Percentiles rank a stretch among this genome's conserved stretches.
Conservation (phyloP, 92 coral and sea anemone species). For the Phenganax subtilis region DNA sequence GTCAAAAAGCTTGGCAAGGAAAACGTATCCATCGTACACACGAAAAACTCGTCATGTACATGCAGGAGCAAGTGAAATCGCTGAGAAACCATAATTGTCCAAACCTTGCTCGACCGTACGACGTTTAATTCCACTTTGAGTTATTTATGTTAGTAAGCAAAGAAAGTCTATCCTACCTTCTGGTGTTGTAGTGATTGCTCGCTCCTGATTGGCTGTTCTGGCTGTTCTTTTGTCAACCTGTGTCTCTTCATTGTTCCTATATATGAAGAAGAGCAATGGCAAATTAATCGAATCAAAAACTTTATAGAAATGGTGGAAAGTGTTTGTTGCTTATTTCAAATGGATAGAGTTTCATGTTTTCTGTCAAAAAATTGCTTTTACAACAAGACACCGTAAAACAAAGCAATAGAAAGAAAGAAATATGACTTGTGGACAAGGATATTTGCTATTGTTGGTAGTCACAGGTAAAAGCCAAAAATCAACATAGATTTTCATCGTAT, state of each 20-base stretch:
- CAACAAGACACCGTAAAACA: not conserved
- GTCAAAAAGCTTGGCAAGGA: too few species aligned
- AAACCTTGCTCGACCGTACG: too few species aligned
- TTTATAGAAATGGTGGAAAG: conserved; percentile 12
- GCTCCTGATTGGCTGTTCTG: conserved; percentile 29
- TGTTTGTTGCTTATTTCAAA: not conserved
- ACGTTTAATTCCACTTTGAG: not conserved
- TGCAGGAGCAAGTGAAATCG: too few species aligned
- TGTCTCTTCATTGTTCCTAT: conserved; percentile 24
- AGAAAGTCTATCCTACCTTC: conserved; percentile 10
- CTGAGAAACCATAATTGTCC: too few species aligned
- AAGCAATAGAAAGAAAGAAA: not conserved
- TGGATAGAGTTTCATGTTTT: not conserved
- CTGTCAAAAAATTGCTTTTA: not conserved
- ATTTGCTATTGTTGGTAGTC: conserved; percentile 33
- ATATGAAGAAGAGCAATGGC: not conserved
- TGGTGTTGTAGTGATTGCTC: conserved; percentile 10
- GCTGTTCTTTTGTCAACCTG: conserved; percentile 11
- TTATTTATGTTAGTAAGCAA: not conserved
- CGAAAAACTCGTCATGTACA: too few species aligned
- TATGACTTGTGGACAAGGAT: conserved; percentile 9
- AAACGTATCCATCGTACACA: too few species aligned
- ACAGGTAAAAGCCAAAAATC: conserved; percentile 10
- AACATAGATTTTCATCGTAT: not conserved
- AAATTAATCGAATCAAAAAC: not conserved